Evolutionary conservation across 2,888 invertebrate genomes (phyloP), one percentile per base, ranked within the genome.

Genomic region (Eristalis tenax): DNA sequence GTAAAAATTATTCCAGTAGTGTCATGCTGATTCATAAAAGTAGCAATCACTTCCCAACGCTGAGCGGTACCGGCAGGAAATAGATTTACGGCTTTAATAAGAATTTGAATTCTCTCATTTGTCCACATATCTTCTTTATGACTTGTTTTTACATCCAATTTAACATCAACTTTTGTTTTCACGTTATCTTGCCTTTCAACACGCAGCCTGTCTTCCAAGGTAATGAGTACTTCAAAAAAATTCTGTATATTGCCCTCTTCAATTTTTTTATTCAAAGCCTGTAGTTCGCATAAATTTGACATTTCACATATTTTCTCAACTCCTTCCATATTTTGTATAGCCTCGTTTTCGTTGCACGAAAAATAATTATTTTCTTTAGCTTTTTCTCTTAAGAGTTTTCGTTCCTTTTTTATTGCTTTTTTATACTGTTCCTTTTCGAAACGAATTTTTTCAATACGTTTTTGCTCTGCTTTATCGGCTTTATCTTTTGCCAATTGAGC

Each of bases 61-160:
- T 98, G 97, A 91, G 96, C 97, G 0, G 99, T 99, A 18, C 98
- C 99, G 6, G 99, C 99, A 0, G 99, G 99, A 92, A 99, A 99
- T 4, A 99, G 93, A 93, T 99, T 99, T 0, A 99, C 99, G 23
- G 98, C 99, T 93, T 99, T 99, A 73, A 99, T 98, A 3, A 99
- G 94, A 64, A 98, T 94, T 91, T 98, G 97, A 23, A 98, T 94
- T 92, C 98, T 97, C 83, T 97, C 97, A 70, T 95, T 95, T 15
- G 95, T 95, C 99, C 99, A 99, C 79, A 93, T 82, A 11, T 91
- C 91, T 6, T 11, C 50, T 23, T 88, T 84, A 0, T 50, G 28
- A 0, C 70, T 4, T 89, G 94, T 94, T 28, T 92, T 93, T 11
- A 69, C 11, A 4, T 83, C 80, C 0, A 65, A 18, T 4, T 84